Evolutionary conservation across 1,140 invertebrate species (phyloP), one percentile per base, ranked within the genome.

Genomic region (Halictus rubicundus): DNA sequence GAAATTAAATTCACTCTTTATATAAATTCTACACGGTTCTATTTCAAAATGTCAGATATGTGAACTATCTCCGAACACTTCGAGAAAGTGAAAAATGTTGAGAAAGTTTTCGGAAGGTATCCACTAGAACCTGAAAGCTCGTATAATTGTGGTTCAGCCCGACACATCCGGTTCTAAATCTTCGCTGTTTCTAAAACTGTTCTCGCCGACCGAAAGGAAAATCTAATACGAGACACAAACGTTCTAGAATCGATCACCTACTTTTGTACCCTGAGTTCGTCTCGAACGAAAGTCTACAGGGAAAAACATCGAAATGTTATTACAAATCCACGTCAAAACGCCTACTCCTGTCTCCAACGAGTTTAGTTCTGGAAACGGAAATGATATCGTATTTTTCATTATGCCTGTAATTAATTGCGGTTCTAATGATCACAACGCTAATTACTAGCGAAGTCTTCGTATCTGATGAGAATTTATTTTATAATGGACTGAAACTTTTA

Each of bases 181-280:
- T 16, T 68, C 3, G 9, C 54, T 23, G 54, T 59, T 80, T 80
- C 71, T 78, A 73, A 78, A 82, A 60, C 46, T 54, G 46, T 8
- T 49, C 32, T n/a, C 14, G 19, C 57, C 21, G 25, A 49, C 23
- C 54, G 57, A 59, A 12, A 68, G 14, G 60, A 54, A 84, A 25
- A 64, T 82, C 60, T 59, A 79, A 61, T 78, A 78, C 72, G 32
- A 60, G 42, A 25, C 1, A 4, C 10, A 59, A 25, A 14, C 42
- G 2, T 46, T 23, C 10, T 39, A 8, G 21, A 57, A 23, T 21
- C 37, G 49, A 14, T 60, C 27, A 68, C 49, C 42, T 74, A 79
- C 71, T 79, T 82, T 7, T 60, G 19, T 16, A 16, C 1, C 27
- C 25, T 59, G 23, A 42, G 66, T 32, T 60, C 61, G 72, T 42